Base-by-base conservation (phyloP, 2,113 vertebrate genomes). In the Donacobius atricapilla region DNA sequence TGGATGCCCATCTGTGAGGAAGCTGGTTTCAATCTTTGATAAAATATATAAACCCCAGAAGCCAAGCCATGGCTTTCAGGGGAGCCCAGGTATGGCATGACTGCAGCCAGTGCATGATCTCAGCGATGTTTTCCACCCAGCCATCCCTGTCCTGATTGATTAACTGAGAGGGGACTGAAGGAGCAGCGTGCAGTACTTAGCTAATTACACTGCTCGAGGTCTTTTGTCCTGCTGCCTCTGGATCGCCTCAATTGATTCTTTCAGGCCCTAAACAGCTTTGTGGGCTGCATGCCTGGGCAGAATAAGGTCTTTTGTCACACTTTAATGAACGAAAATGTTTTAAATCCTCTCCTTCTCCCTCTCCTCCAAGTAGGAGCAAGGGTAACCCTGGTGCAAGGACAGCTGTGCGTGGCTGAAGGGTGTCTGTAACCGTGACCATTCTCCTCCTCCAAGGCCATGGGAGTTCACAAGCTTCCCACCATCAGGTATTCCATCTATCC, bases 181-280 rank as follows among this genome's bases (percentile, higher is more conserved):
- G 72, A 94, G 71, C 53, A 64, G 85, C 79, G 68, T 61, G 69
- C 24, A 53, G 65, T 82, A 91, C 71, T 97, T 94, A 92, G 83
- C 93, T 93, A 96, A 96, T 94, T 96, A 94, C 71, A 72, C 77
- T 45, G 72, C 51, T 69, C 12, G 4, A 53, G 60, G 65, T 58
- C 76, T 95, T 95, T 91, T 92, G 65, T 95, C 75, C 88, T 54
- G 71, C 79, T 96, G 51, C 84, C 3, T 10, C 44, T 88, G 95
- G 89, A 94, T 93, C 20, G 9, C 70, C 87, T 95, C 79, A 91
- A 83, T 92, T 92, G 95, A 91, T 93, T 42, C 95, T 94, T 91
- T 91, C 82, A 93, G 71, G 63, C 90, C 85, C 82, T 94, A 96
- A 94, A 92, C 73, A 90, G 95, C 90, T 95, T 92, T 93, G 72